Base-by-base conservation (phyloP, 1,140 invertebrate species). In the Polypedilum pembai region DNA sequence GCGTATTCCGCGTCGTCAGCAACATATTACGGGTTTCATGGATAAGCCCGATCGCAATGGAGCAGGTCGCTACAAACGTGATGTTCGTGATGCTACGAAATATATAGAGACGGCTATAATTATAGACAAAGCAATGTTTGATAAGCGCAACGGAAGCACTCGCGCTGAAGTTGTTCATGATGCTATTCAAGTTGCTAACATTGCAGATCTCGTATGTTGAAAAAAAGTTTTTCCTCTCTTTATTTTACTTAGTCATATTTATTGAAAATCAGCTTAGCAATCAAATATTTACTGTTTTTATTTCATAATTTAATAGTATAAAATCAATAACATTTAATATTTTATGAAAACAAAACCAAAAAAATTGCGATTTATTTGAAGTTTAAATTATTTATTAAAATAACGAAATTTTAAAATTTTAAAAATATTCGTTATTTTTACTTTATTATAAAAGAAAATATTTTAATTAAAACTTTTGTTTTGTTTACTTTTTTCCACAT, bases 151-250 rank as follows among this genome's bases (percentile, higher is more conserved):
- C 83, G 92, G 93, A 76, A 95, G 92, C 80, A 94, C 91, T 56
- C 85, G 94, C 75, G 87, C 90, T 7, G 92, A 96, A 82, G 94
- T 97, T 74, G 91, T 97, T 75, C 92, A 94, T 80, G 95, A 97
- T 84, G 94, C 94, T 73, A 92, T 98, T 80, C 94, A 97, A 87
- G 94, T 97, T 77, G 94, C 94, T 73, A 98, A 98, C 84, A 96
- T 97, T 82, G 94, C 94, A 74, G 95, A 98, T 86, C 85, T 97
- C 89, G 94, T 95, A 83, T 89, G 91, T 86, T 74, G 40, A 33
- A 33, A 33, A 33, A 33, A 33, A 1, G 1, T 33, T 75, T 72
- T 41, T 65, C 12, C 45, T 41, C 10, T 8, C 15, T 24, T 40
- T 56, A 73, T 33, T 72, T 3, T 8, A 40, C 20, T 18, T 41